A percentile compares a stretch with the other conserved stretches of the same genome.
phyloP scores from a whole-genome alignment of 1,140 invertebrate species.

The Mamestra configurata region DNA sequence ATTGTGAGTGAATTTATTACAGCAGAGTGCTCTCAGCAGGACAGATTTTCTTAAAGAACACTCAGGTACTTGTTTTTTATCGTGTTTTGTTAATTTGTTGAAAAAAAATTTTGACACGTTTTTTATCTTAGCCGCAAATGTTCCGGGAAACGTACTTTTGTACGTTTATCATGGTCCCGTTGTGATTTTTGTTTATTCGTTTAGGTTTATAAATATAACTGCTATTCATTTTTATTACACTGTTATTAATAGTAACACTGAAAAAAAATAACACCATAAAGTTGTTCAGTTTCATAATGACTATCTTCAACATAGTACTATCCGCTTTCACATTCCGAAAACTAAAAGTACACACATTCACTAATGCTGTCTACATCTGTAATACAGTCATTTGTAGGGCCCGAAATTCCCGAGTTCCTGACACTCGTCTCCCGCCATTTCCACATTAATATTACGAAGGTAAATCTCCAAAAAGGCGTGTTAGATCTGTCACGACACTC shows the following conservation, averaged over 20 bases:
- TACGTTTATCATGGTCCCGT: not conserved
- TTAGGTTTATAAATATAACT: slow-evolving; percentile 2
- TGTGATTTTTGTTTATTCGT: not conserved
- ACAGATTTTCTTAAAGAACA: slow-evolving; percentile 73
- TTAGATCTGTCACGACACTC: slow-evolving; percentile 1
- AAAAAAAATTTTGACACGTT: slow-evolving; percentile 38
- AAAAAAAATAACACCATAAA: too few relatives aligned
- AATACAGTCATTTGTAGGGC: not conserved
- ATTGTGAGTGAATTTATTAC: slow-evolving; percentile 80
- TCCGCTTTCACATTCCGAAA: too few relatives aligned
- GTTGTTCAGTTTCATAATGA: too few relatives aligned
- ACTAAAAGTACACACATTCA: too few relatives aligned
- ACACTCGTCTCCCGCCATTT: slow-evolving; percentile 10
- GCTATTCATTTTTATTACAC: too few relatives aligned
- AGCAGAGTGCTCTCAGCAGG: slow-evolving; percentile 78
- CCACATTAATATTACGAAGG: slow-evolving; percentile 15
- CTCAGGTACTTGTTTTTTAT: slow-evolving; percentile 70
- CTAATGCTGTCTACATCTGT: not conserved
- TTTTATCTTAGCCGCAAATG: slow-evolving; percentile 22
- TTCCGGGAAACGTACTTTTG: slow-evolving; percentile 1
- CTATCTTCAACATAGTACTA: too few relatives aligned
- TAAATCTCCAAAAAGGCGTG: slow-evolving; percentile 25
- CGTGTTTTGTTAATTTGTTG: slow-evolving; percentile 66
- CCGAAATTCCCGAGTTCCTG: not conserved
- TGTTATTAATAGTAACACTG: not conserved